Percentiles rank a stretch among this genome's conserved stretches.
These are phyloP conservation scores for Pan troglodytes DNA, from an alignment of 2,113 vertebrate species.

Conservation along the genomic window NHGRI_mPanTro3-v2.1_pri NC_072417.2:78409501-78410000, in stretches of 20 bases:
- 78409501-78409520: background rate
- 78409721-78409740: background rate
- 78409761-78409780: background rate
- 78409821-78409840: background rate
- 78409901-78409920: background rate
- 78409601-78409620: too few relatives aligned
- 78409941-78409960: background rate
- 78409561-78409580: too few relatives aligned
- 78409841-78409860: background rate
- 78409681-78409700: rapidly evolving
- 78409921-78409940: background rate
- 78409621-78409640: background rate
- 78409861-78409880: background rate
- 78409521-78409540: background rate
- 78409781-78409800: background rate
- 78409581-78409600: too few relatives aligned
- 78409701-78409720: background rate
- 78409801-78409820: background rate
- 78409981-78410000: background rate
- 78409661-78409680: background rate
- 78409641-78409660: background rate
- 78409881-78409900: background rate
- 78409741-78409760: background rate
- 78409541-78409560: too few relatives aligned
- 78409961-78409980: background rate